These are phyloP conservation scores for Caerostris extrusa DNA, from an alignment of 1,140 invertebrate species.

Conservation along the genomic window DNA sequence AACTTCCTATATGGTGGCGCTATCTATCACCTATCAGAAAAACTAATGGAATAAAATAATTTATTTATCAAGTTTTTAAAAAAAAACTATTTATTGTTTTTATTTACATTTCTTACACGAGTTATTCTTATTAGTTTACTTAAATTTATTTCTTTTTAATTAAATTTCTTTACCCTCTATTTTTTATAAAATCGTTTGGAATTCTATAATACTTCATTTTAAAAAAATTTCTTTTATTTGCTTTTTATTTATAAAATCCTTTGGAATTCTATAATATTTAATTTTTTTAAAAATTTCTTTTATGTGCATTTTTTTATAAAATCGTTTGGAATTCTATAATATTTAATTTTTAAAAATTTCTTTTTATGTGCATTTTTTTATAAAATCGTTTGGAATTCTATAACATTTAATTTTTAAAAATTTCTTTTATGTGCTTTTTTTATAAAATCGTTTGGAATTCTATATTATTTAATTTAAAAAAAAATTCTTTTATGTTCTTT, in stretches of 20 bases:
- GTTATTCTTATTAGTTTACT: no score
- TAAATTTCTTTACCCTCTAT: neutral
- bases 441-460: neutral
- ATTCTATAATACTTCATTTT: neutral
- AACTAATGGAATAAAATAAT: neutral
- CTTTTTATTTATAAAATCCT: neutral
- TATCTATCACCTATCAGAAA: neutral
- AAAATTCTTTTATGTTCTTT: neutral
- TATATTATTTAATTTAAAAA: neutral
- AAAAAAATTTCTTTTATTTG: neutral
- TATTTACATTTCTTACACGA: no score
- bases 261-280: neutral
- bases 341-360: neutral
- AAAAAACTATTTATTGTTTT: neutral
- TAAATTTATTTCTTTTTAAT: neutral
- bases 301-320: neutral
- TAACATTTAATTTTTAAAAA: neutral
- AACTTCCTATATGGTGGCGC: no score
- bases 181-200: neutral
- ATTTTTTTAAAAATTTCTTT: neutral
- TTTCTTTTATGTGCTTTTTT: neutral
- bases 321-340: neutral
- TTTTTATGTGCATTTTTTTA: neutral
- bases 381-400: neutral
- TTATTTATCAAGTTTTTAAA: neutral